A percentile compares a stretch with the other conserved stretches of the same genome.
These are phyloP conservation scores for Pipa parva DNA, from an alignment of 2,113 vertebrate species.

Conservation along the genomic window DNA sequence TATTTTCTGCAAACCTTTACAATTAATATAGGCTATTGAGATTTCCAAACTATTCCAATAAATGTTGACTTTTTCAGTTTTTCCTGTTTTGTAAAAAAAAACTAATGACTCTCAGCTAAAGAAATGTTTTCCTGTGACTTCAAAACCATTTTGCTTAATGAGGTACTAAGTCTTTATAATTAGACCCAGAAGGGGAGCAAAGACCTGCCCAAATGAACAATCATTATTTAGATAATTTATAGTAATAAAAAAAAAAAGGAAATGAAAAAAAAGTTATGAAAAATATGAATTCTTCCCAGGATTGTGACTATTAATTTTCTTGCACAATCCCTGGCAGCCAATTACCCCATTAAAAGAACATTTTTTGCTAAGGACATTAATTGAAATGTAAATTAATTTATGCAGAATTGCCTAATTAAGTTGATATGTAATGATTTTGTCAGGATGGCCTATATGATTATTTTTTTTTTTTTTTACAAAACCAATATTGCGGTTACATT, in stretches of 20 bases:
- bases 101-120: slow-evolving; percentile 74
- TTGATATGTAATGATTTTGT: slow-evolving; percentile 77
- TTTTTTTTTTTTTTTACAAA: slow-evolving; percentile 62
- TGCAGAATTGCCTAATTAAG: slow-evolving; percentile 76
- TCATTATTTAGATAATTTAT: slow-evolving; percentile 83
- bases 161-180: slow-evolving; percentile 82
- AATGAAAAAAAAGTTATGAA: slow-evolving; percentile 46
- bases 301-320: slow-evolving; percentile 73
- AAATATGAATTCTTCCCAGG: slow-evolving; percentile 74
- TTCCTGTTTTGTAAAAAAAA: slow-evolving; percentile 63
- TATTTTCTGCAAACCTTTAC: slow-evolving; percentile 4
- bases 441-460: slow-evolving; percentile 67
- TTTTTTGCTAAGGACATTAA: slow-evolving; percentile 80
- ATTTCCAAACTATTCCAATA: slow-evolving; percentile 2
- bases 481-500: slow-evolving; percentile 50
- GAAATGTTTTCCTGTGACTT: slow-evolving; percentile 71
- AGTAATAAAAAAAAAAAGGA: slow-evolving; percentile 67
- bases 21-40: slow-evolving; percentile 6
- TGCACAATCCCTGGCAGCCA: slow-evolving; percentile 77
- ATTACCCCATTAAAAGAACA: slow-evolving; percentile 73
- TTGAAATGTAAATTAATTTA: slow-evolving; percentile 82
- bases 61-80: slow-evolving; percentile 59
- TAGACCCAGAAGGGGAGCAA: slow-evolving; percentile 74
- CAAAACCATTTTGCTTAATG: slow-evolving; percentile 77
- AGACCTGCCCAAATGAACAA: slow-evolving; percentile 71